Conservation (phyloP, 2,888 invertebrate species). For the Heliconius ethilla region DNA sequence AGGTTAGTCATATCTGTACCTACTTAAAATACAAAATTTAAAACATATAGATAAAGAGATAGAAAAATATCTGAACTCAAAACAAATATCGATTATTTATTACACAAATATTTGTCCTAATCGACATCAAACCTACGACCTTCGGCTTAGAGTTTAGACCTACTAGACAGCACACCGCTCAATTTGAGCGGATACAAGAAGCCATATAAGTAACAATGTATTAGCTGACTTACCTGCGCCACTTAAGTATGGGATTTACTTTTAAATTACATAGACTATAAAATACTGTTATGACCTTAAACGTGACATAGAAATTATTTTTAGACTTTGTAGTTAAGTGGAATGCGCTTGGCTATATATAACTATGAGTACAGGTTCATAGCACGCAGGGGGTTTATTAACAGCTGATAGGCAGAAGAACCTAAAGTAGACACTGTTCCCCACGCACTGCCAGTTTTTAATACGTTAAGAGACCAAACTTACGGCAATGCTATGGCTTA, state of each 20-base stretch:
- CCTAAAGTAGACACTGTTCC: no score
- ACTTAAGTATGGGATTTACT: slow-evolving; percentile 22
- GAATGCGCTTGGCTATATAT: background rate
- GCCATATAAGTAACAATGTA: slow-evolving; percentile 15
- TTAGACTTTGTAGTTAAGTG: background rate
- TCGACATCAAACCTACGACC: background rate
- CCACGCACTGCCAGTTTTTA: no score
- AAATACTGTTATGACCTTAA: slow-evolving; percentile 26
- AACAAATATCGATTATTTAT: no score
- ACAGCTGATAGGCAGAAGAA: no score
- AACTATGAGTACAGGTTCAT: background rate
- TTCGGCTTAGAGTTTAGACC: background rate
- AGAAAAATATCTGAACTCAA: no score
- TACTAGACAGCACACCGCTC: background rate
- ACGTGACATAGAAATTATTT: slow-evolving; percentile 14
- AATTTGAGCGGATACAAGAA: slow-evolving; percentile 25
- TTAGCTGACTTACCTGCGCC: slow-evolving; percentile 22
- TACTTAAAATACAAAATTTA: no score
- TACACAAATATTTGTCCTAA: background rate
- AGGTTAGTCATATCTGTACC: no score
- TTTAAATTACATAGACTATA: slow-evolving; percentile 24
- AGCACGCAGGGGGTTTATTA: background rate
- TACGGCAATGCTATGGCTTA: no score
- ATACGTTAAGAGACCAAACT: no score
- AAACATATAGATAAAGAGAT: no score